These are phyloP conservation scores for Ivindomyrus marchei DNA, from an alignment of 2,113 vertebrate genomes.

Conservation along the genomic window DNA sequence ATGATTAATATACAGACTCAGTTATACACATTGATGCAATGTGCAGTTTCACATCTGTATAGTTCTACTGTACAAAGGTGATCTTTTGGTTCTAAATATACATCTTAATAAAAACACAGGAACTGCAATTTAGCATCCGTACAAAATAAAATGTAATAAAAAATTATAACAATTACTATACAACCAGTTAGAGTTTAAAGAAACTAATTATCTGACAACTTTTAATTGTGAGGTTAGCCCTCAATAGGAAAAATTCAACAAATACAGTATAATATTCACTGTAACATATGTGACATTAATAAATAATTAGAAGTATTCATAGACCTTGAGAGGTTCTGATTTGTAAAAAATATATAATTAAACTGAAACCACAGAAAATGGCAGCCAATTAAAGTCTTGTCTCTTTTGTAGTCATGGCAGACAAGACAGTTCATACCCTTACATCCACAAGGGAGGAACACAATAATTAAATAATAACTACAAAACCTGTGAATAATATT, in stretches of 20 bases:
- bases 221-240: background rate
- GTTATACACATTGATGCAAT: background rate
- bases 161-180: background rate
- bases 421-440: conserved; percentile 20
- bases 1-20: background rate
- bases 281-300: background rate
- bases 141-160: background rate
- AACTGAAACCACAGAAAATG: conserved; percentile 8
- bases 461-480: conserved; percentile 27
- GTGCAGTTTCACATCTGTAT: background rate
- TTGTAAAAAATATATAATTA: background rate
- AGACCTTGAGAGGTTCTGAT: background rate
- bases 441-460: conserved; percentile 18
- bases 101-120: background rate
- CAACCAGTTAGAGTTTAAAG: background rate
- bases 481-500: conserved; percentile 14
- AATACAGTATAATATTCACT: background rate
- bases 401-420: conserved; percentile 22
- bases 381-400: conserved; percentile 19
- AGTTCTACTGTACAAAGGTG: background rate
- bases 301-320: background rate
- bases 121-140: background rate
- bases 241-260: background rate
- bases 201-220: background rate
- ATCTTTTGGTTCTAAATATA: background rate